These are phyloP conservation scores for Chondrilla cf. caribensis DNA, from an alignment of 37 sponge, comb jelly and placozoan species.

Conservation along the genomic window DNA sequence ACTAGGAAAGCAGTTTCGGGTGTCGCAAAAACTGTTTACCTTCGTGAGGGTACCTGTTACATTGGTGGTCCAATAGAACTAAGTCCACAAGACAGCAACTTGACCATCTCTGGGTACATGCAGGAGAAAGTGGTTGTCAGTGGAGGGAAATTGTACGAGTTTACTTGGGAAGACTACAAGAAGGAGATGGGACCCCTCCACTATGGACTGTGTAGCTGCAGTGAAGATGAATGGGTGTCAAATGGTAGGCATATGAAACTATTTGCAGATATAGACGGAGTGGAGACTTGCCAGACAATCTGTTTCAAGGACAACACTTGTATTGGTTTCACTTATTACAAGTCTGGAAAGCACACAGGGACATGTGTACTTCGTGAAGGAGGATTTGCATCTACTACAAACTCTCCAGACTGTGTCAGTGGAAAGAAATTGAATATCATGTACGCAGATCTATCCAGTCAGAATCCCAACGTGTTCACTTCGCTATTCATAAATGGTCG, in stretches of 20 bases:
- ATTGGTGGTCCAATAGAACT: constrained; percentile 7
- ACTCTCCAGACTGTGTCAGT: too few relatives aligned
- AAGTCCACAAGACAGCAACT: constrained; percentile 16
- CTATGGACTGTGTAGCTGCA: constrained; percentile 2
- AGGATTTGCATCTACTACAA: too few relatives aligned
- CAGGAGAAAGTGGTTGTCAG: constrained; percentile 35
- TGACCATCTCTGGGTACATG: constrained; percentile 22
- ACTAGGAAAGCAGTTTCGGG: too few relatives aligned
- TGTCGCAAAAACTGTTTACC: constrained; percentile 8
- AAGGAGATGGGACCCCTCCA: constrained; percentile 24
- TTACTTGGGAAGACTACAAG: constrained; percentile 22
- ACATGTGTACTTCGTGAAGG: too few relatives aligned
- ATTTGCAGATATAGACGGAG: constrained; percentile 11
- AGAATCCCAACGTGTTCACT: too few relatives aligned
- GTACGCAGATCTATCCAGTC: too few relatives aligned
- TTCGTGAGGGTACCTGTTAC: constrained; percentile 26
- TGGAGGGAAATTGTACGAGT: constrained; percentile 34
- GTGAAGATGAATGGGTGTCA: background rate
- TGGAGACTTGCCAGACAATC: constrained; percentile 14
- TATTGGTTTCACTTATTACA: constrained; percentile 35
- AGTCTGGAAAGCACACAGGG: too few relatives aligned
- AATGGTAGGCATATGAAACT: background rate
- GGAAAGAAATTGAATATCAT: too few relatives aligned
- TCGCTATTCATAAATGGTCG: too few relatives aligned
- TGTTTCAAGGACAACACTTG: constrained; percentile 15